Conservation (phyloP, 2,113 vertebrate species). For the Callipepla californica region DNA sequence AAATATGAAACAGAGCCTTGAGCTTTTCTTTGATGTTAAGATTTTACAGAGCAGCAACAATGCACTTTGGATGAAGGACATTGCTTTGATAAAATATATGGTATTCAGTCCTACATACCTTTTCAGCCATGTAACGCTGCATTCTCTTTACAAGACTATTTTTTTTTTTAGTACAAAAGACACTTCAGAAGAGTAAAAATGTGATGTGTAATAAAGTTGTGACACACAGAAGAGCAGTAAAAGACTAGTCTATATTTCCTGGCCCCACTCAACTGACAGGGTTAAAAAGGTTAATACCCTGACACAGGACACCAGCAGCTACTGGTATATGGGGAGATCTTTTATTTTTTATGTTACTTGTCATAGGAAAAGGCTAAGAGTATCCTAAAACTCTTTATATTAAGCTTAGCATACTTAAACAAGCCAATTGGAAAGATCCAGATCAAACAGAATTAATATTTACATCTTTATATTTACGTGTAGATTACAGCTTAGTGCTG, state of each 20-base stretch:
- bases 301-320: slow-evolving; percentile 64
- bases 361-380: slow-evolving; percentile 28
- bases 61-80: slow-evolving; percentile 8
- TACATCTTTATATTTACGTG: background rate
- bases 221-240: slow-evolving; percentile 68
- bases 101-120: slow-evolving; percentile 35
- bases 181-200: slow-evolving; percentile 67
- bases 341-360: slow-evolving; percentile 59
- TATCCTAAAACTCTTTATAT: slow-evolving; percentile 5
- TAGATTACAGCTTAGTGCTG: background rate
- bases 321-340: slow-evolving; percentile 64
- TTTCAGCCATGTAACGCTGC: slow-evolving; percentile 13
- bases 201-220: slow-evolving; percentile 69
- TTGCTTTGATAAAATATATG: slow-evolving; percentile 52
- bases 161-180: slow-evolving; percentile 54
- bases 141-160: slow-evolving; percentile 24
- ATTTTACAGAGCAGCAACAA: slow-evolving; percentile 40
- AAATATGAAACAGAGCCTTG: slow-evolving; percentile 55
- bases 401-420: background rate
- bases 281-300: slow-evolving; percentile 73
- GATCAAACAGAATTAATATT: background rate
- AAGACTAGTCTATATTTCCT: slow-evolving; percentile 66
- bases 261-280: slow-evolving; percentile 56
- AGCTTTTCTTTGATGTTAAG: slow-evolving; percentile 61
- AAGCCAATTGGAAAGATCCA: background rate